Evolutionary conservation across 2,113 vertebrate species (phyloP), one percentile per base, ranked within the genome.

Genomic region (Bubo bubo): DNA sequence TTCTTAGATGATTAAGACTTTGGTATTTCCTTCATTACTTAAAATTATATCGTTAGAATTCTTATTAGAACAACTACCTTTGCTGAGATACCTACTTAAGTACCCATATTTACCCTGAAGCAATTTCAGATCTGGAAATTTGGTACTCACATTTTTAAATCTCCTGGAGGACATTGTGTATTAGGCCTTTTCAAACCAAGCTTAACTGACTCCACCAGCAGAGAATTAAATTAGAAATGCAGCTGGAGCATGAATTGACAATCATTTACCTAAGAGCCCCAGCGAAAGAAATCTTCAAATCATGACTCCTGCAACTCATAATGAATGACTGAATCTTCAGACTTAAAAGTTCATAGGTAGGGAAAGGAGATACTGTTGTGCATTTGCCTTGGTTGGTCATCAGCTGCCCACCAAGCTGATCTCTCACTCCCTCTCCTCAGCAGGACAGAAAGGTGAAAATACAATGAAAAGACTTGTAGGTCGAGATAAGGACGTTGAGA

Each of bases 381-480:
- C 1, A 1, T 49, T 72, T n/a, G 63, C 11, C 34, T 89, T 76
- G 37, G 1, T 24, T 77, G 14, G 8, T 41, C 5, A 3, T 56
- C 30, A 43, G 34, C 3, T 67, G 13, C 7, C 20, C 13, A 58
- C 2, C 3, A 66, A 86, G 6, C 1, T 0, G 0, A n/a, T 56
- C 22, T 79, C 5, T 68, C 22, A 18, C 27, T 50, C 26, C 5
- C 3, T 12, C 21, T n/a, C 10, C 14, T 66, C 45, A 32, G 32
- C 14, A 35, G 35, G 16, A 63, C 22, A 55, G 47, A 62, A 80
- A 5, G 22, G 8, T 30, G 8, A 49, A 95, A 77, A 85, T 14
- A 23, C 39, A 73, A 56, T 43, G 11, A 59, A 72, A 92, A 58
- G 26, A 0, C 3, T 35, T 70, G 7, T 62, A 34, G 4, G 5